Evolutionary conservation across 2,888 invertebrate genomes (phyloP), one percentile per base, ranked within the genome.

Genomic region (Chalcosyrphus nemorum): DNA sequence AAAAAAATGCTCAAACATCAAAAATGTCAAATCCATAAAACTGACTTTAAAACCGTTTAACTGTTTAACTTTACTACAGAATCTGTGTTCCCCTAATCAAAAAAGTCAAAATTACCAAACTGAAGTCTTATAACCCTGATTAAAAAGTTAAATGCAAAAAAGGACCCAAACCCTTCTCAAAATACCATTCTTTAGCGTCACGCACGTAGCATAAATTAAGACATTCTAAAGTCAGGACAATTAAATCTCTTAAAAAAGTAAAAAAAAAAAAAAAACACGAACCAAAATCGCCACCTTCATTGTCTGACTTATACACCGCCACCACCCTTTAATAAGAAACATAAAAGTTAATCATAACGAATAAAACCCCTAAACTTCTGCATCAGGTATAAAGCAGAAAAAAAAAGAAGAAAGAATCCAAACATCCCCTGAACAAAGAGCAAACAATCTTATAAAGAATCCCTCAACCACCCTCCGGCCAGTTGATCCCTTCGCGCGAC

Each of bases 341-440:
- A 71, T 72, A 78, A 82, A 82, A 82, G 82, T 82, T 82, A 82
- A 82, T 82, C 82, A 82, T 82, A 82, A 82, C 82, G 72, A 82
- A 82, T 78, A 78, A 68, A 74, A 72, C 66, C 72, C 63, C 57
- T 63, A 47, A 78, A 78, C 72, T 78, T 68, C 56, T 68, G 41
- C 61, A 68, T 21, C 71, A 81, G 65, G 71, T 56, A n/a, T n/a
- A 47, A 54, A 27, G 38, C 54, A 65, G 65, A 38, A 56, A 41
- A 29, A 7, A 47, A 4, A 41, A 38, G 7, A 47, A 47, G 29
- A 57, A 57, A 54, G 59, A 35, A 7, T 19, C 24, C 41, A 1
- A 65, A 54, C 57, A 50, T 63, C 59, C 50, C 56, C 63, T 17
- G 38, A 45, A 76, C 63, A 71, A 47, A 38, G 59, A 61, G 43